phyloP scores from a whole-genome alignment of 2,888 invertebrate species.

The Limnephilus marmoratus region DNA sequence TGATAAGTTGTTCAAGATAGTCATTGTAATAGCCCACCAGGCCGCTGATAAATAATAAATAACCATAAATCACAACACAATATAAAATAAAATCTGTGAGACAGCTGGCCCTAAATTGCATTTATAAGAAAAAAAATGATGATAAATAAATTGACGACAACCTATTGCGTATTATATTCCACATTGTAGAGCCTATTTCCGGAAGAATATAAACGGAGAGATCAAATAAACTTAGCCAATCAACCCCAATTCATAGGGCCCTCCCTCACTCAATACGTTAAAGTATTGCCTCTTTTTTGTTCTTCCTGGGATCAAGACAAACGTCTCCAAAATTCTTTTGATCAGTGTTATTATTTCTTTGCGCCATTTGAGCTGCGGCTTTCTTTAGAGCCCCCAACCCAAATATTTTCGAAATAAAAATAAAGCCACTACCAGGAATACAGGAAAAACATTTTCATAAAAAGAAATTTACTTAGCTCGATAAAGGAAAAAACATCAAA shows the following conservation, averaged over 20 bases:
- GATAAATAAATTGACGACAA: not conserved
- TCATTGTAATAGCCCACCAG: no score
- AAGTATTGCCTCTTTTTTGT: not conserved
- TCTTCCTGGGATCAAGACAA: constrained; percentile 25
- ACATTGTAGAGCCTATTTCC: not conserved
- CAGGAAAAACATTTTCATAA: constrained; percentile 23
- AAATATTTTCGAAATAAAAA: constrained; percentile 26
- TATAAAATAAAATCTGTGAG: no score
- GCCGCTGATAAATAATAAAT: no score
- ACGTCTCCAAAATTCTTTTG: not conserved
- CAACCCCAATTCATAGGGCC: not conserved
- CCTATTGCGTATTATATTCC: not conserved
- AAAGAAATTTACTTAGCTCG: constrained; percentile 20
- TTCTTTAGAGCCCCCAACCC: not conserved
- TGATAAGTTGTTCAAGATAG: no score
- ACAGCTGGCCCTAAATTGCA: no score
- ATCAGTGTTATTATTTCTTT: constrained; percentile 10
- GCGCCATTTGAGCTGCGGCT: constrained; percentile 4
- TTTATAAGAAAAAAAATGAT: no score
- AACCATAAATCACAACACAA: no score
- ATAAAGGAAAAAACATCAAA: not conserved
- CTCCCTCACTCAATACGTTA: constrained; percentile 5
- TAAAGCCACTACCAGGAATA: constrained; percentile 4
- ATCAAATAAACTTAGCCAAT: not conserved
- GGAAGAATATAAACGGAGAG: not conserved